phyloP scores from a whole-genome alignment of 2,113 vertebrate species.

The Physeter macrocephalus region DNA sequence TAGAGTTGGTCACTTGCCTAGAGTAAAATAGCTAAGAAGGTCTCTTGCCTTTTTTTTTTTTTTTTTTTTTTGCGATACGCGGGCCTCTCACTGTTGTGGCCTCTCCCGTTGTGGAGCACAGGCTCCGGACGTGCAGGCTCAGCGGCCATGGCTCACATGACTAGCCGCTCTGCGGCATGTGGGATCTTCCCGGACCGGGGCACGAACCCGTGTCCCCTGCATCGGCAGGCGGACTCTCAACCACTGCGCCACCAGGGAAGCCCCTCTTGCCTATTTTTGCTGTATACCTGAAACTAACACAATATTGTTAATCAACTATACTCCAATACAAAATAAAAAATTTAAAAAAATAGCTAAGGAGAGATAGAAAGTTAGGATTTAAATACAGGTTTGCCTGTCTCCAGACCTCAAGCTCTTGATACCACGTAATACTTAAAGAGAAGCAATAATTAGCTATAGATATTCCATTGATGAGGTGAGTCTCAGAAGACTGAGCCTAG shows the following conservation, averaged over 20 bases:
- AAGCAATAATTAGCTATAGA: not conserved
- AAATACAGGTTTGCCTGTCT: not conserved
- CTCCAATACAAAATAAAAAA: not conserved
- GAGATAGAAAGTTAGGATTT: not conserved
- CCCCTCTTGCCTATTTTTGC: not conserved
- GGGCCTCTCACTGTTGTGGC: too few relatives aligned
- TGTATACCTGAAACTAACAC: not conserved
- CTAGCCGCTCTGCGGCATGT: too few relatives aligned
- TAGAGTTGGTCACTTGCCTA: not conserved
- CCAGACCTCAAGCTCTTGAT: not conserved
- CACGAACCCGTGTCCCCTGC: too few relatives aligned
- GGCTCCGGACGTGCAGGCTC: too few relatives aligned
- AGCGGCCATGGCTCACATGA: too few relatives aligned
- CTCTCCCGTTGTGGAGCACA: too few relatives aligned
- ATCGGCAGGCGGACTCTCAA: too few relatives aligned
- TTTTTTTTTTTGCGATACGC: too few relatives aligned
- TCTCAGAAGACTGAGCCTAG: not conserved
- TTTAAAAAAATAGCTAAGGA: not conserved
- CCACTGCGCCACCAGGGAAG: too few relatives aligned
- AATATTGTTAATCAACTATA: not conserved
- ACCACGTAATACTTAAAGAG: not conserved
- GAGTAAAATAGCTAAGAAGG: not conserved
- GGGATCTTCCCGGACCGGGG: too few relatives aligned
- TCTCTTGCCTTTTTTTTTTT: too few relatives aligned
- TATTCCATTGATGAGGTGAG: not conserved